Percentiles rank a stretch among this genome's conserved stretches.
Conservation (phyloP, 1,140 invertebrate species). For the Plectrocnemia conspersa region DNA sequence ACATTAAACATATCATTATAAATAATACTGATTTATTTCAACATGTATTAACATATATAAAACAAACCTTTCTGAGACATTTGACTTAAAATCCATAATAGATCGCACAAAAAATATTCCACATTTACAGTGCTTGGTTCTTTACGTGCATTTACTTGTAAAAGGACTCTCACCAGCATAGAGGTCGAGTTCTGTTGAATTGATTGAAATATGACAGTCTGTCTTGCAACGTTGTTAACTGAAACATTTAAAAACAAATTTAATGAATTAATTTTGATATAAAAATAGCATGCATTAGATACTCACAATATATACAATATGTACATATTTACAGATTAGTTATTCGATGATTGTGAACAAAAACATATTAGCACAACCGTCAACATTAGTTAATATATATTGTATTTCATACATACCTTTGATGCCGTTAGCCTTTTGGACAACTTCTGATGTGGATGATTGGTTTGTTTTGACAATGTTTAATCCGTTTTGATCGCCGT, state of each 20-base stretch:
- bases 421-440: slow-evolving; percentile 41
- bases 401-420: slow-evolving; percentile 44
- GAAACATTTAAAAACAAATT: slow-evolving; percentile 30
- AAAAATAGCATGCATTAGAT: too few relatives aligned
- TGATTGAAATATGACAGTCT: slow-evolving; percentile 44
- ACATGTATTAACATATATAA: not conserved
- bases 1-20: slow-evolving; percentile 24
- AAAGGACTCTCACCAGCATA: slow-evolving; percentile 46
- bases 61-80: slow-evolving; percentile 39
- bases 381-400: slow-evolving; percentile 2
- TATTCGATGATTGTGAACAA: too few relatives aligned
- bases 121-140: slow-evolving; percentile 37
- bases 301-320: too few relatives aligned
- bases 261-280: too few relatives aligned
- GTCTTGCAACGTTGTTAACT: slow-evolving; percentile 40
- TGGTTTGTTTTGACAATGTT: slow-evolving; percentile 17
- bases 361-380: too few relatives aligned
- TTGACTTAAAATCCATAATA: slow-evolving; percentile 50
- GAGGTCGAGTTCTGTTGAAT: slow-evolving; percentile 47
- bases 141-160: slow-evolving; percentile 42
- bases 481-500: slow-evolving; percentile 9
- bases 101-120: slow-evolving; percentile 46
- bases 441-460: slow-evolving; percentile 5
- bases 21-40: not conserved
- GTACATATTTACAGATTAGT: too few relatives aligned